A percentile compares a stretch with the other conserved stretches of the same genome.
Evolutionary conservation across 2,113 vertebrate genomes (phyloP).

Genomic region (Xenopus laevis): DNA sequence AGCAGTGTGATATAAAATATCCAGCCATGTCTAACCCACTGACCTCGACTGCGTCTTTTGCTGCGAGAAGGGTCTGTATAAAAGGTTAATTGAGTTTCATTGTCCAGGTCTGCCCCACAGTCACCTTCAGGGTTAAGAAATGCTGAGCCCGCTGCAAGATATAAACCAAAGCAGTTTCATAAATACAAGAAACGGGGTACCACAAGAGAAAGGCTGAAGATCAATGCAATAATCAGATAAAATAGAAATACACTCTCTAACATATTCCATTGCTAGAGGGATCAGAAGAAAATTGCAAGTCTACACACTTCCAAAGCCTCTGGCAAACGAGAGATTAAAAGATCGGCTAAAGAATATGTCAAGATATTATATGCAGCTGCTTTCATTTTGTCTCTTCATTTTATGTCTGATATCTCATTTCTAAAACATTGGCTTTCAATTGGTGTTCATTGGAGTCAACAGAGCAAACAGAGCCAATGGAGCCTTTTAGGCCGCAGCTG

Average conservation of each 20-base stretch:
- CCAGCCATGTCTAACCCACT: neutral
- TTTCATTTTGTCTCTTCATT: conserved; percentile 24
- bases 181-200: conserved; percentile 38
- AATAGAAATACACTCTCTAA: conserved; percentile 40
- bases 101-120: conserved; percentile 91
- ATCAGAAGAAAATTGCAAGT: conserved; percentile 25
- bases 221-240: conserved; percentile 40
- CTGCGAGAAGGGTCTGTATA: conserved; percentile 96
- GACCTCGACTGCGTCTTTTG: conserved; percentile 89
- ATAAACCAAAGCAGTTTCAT: conserved; percentile 23
- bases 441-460: neutral
- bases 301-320: conserved; percentile 32
- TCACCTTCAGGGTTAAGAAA: conserved; percentile 97
- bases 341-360: conserved; percentile 36
- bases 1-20: neutral
- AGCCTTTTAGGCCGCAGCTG: too few species aligned
- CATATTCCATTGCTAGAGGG: conserved; percentile 25
- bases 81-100: conserved; percentile 95
- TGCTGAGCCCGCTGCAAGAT: conserved; percentile 80
- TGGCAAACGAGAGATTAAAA: conserved; percentile 34
- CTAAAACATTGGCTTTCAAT: neutral
- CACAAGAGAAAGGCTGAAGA: conserved; percentile 15
- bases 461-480: too few species aligned
- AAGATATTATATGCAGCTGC: conserved; percentile 25
- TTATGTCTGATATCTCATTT: conserved; percentile 25